Evolutionary conservation across 2,888 invertebrate species (phyloP).

Genomic region (Leucania comma): DNA sequence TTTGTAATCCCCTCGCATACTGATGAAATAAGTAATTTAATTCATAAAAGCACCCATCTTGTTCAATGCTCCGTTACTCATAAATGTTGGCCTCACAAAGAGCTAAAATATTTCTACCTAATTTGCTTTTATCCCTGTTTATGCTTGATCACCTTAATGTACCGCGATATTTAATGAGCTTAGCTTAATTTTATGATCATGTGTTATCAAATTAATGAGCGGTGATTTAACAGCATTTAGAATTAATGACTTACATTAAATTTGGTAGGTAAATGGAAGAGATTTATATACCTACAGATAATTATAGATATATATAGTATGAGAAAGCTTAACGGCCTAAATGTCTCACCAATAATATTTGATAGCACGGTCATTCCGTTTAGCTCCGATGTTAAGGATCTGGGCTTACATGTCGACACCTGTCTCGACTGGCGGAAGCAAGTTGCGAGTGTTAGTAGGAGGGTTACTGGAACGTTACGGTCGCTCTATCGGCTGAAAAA

Average conservation of each 20-base stretch:
- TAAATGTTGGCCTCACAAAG: conserved; percentile 23
- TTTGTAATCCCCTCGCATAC: neutral
- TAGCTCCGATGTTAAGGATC: too few species aligned
- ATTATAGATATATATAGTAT: too few species aligned
- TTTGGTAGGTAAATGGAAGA: conserved; percentile 7
- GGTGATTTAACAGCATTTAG: conserved; percentile 41
- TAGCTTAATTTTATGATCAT: conserved; percentile 47
- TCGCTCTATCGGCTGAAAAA: too few species aligned
- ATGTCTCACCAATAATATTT: too few species aligned
- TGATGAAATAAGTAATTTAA: neutral
- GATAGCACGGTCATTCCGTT: too few species aligned
- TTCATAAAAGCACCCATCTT: neutral
- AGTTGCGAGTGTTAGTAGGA: too few species aligned
- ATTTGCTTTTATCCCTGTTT: conserved; percentile 42
- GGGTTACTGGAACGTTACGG: too few species aligned
- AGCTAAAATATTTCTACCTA: conserved; percentile 32
- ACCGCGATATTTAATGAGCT: conserved; percentile 29
- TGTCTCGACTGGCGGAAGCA: too few species aligned
- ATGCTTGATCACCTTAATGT: conserved; percentile 33
- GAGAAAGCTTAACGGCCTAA: too few species aligned
- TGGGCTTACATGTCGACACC: too few species aligned
- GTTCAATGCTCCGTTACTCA: neutral
- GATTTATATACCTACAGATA: neutral
- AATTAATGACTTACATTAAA: conserved; percentile 17
- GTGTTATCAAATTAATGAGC: conserved; percentile 40